Base-by-base conservation (phyloP, 2,797 vertebrate species). In the Cyclura pinguis region DNA sequence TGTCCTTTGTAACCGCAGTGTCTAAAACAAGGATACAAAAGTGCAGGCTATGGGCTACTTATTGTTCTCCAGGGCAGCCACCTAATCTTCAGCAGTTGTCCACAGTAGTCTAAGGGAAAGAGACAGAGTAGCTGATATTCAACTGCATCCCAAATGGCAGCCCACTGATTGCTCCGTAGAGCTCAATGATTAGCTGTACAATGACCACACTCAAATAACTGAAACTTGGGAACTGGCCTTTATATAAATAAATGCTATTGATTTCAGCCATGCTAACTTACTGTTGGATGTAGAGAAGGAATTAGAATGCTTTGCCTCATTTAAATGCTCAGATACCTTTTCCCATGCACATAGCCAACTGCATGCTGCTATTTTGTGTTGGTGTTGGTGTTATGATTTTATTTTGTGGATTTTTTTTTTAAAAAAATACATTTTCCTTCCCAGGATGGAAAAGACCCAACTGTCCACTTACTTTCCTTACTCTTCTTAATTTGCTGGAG, bases 291-390 rank as follows among this genome's bases (percentile, higher is more conserved):
- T 29, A 84, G 47, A 67, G 47, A 77, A 77, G 50, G 42, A 62
- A 87, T 69, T 52, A n/a, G 14, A 67, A 38, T 1, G 6, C 16
- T 72, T 59, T 74, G 7, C 50, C 2, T 24, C 42, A 73, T 72
- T 82, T 62, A 76, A 55, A 42, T 7, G 29, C 42, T 50, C 32
- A 3, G 50, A n/a, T 1, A 82, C 12, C 32, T 90, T 81, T 80
- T 12, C 50, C 22, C n/a, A 64, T n/a, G 24, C 62, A 72, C n/a
- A n/a, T 22, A 18, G 18, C 12, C 13, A 55, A 47, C 80, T 77
- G 47, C 24, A 32, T 84, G 13, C 47, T 87, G 12, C 20, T 67
- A 69, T 90, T 85, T 84, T 92, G 95, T 90, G 84, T 92, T 84
- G 22, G 95, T 90, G 84, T 92, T 84, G 22, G 42, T n/a, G 67